phyloP scores from a whole-genome alignment of 2,113 vertebrate species.

The Phyllostomus discolor region DNA sequence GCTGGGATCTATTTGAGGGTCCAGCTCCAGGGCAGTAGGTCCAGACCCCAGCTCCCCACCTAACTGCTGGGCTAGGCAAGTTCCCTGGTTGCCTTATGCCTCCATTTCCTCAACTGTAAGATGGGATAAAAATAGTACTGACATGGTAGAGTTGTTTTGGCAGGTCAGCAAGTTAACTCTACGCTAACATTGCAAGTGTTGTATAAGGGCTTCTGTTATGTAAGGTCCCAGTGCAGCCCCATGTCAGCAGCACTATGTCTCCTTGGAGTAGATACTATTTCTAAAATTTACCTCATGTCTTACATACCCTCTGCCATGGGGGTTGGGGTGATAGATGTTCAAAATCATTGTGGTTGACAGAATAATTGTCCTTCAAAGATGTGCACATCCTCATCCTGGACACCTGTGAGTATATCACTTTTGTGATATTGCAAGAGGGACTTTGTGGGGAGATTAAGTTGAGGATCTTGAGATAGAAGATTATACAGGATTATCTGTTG shows the following conservation, averaged over 20 bases:
- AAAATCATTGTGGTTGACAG: neutral
- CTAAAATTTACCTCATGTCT: neutral
- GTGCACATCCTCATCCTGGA: neutral
- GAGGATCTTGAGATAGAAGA: neutral
- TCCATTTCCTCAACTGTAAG: neutral
- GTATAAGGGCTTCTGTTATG: neutral
- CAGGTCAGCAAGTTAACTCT: neutral
- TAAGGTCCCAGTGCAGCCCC: accelerated
- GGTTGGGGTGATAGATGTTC: neutral
- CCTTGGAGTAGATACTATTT: neutral
- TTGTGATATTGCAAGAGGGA: neutral
- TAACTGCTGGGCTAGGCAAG: neutral
- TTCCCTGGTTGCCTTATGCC: neutral
- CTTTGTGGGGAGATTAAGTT: neutral
- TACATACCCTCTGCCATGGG: neutral
- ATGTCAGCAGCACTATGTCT: too few relatives aligned
- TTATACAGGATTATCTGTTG: neutral
- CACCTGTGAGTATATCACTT: neutral
- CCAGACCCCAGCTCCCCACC: neutral
- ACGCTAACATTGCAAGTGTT: too few relatives aligned
- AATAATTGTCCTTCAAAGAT: neutral
- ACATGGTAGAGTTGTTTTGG: too few relatives aligned
- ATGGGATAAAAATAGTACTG: neutral
- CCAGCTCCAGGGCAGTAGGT: neutral
- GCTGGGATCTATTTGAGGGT: neutral